Base-by-base conservation (phyloP, 2,888 invertebrate genomes). In the Lucinisca nassula region DNA sequence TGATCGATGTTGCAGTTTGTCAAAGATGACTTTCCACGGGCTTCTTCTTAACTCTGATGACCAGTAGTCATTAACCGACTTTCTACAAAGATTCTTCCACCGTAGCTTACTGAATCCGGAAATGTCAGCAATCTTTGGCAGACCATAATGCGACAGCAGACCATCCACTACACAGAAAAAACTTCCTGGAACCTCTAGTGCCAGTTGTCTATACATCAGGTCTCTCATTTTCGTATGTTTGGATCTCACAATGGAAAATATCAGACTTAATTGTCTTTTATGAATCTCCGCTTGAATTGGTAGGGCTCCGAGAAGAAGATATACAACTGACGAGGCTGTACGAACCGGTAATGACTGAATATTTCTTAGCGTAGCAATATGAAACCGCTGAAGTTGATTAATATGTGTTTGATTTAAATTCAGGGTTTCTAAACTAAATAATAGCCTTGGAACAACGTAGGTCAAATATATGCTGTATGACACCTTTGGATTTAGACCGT, bases 401-500 rank as follows among this genome's bases (percentile, higher is more conserved):
- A 81, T 17, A 10, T 81, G 73, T 1, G 40, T 67, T 27, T 21
- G 58, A n/a, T 40, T 17, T 14, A 76, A 61, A 35, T 30, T 35
- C 17, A 82, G 14, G 21, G 82, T 82, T 40, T 82, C 49, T 1
- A 82, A 17, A 21, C 40, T 37, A 32, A 27, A 75, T 2, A 82
- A 38, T 10, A 67, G 45, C n/a, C 75, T 38, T 35, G 82, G 82
- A 1, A 49, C 10, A 3, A 75, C 38, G 37, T 73, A 80, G 12
- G 55, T 24, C 49, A 45, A 67, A 40, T 49, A 75, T 67, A 67
- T 75, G 27, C 58, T 82, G 35, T 17, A 75, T 30, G 82, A 82
- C 21, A 74, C 74, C 49, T 74, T 82, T 40, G 80, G 72, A 27
- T 82, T 75, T 3, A 82, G 75, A 1, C 55, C 80, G 21, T 80